Evolutionary conservation across 2,797 vertebrate species (phyloP).

Genomic region (Danionella dracula): DNA sequence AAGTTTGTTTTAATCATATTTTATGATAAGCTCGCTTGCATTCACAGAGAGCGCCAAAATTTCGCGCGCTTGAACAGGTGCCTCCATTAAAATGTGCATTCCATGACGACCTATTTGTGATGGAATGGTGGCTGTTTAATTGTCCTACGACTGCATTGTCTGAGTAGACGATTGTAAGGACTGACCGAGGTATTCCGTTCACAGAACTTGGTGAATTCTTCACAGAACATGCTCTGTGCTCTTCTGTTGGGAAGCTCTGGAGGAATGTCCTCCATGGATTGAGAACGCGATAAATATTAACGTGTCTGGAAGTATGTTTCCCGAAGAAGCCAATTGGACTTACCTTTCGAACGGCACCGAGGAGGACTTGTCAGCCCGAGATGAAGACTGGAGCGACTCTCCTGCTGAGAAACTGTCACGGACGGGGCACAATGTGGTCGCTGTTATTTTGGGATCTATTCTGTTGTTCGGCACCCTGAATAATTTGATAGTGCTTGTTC

Average conservation of each 20-base stretch:
- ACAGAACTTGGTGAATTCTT: neutral
- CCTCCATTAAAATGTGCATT: neutral
- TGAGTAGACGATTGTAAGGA: neutral
- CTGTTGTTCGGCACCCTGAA: slow-evolving; percentile 84
- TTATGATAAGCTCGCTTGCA: too few relatives aligned
- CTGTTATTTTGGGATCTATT: slow-evolving; percentile 82
- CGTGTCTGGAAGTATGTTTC: slow-evolving; percentile 13
- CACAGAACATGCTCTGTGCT: neutral
- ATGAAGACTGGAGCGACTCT: slow-evolving; percentile 49
- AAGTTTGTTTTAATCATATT: too few relatives aligned
- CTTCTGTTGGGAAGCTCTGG: neutral
- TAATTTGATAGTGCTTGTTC: slow-evolving; percentile 80
- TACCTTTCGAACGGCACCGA: slow-evolving; percentile 46
- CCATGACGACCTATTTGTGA: neutral
- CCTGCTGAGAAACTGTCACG: slow-evolving; percentile 63
- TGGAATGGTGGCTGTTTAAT: neutral
- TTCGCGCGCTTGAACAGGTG: neutral
- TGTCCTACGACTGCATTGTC: neutral
- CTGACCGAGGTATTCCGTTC: neutral
- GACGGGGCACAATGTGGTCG: slow-evolving; percentile 72
- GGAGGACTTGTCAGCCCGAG: slow-evolving; percentile 41
- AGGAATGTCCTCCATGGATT: neutral
- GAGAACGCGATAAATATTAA: neutral
- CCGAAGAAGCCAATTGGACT: slow-evolving; percentile 50
- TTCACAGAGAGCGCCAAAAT: too few relatives aligned